Evolutionary conservation across 2,797 vertebrate genomes (phyloP), one percentile per base, ranked within the genome.

Genomic region (Rallus crepitans): DNA sequence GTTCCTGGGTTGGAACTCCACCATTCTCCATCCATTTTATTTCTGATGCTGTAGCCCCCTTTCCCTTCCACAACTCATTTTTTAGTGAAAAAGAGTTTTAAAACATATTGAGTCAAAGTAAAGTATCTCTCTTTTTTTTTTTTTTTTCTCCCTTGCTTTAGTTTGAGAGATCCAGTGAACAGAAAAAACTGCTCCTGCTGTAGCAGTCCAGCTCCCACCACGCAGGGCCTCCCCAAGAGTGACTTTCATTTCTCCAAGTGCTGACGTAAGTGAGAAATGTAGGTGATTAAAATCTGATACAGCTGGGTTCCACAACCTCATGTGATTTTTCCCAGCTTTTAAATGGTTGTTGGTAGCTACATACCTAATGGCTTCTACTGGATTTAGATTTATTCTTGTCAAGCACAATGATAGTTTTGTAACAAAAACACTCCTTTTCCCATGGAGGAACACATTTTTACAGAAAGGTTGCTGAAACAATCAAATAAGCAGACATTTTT

Each of bases 161-260:
- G 4, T n/a, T 59, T 71, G 25, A 35, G 56, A 83, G 15, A 20
- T 65, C 4, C 11, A 27, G 9, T 53, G 14, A 77, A 80, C 3
- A 0, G 2, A 60, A 72, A 76, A 33, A 48, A 0, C 24, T 80
- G 45, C n/a, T 68, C 25, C n/a, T 37, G 25, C 15, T 70, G 5
- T 13, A 35, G 50, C 6, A 4, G 30, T 15, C 71, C 47, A 85
- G 24, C 14, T 82, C 16, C 7, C 31, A 50, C 15, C 5, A 50
- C 1, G 2, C 2, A 66, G 21, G 7, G 9, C 42, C 35, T 72
- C n/a, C 18, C 19, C 56, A 35, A 72, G n/a, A 31, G 12, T 68
- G 45, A 50, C 64, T 59, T 93, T 23, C 39, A 25, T 57, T 60
- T 52, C 57, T 56, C 24, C 31, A 56, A 28, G 56, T 24, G 12